Base-by-base conservation (phyloP, 1,140 invertebrate species). In the Campodea augens region DNA sequence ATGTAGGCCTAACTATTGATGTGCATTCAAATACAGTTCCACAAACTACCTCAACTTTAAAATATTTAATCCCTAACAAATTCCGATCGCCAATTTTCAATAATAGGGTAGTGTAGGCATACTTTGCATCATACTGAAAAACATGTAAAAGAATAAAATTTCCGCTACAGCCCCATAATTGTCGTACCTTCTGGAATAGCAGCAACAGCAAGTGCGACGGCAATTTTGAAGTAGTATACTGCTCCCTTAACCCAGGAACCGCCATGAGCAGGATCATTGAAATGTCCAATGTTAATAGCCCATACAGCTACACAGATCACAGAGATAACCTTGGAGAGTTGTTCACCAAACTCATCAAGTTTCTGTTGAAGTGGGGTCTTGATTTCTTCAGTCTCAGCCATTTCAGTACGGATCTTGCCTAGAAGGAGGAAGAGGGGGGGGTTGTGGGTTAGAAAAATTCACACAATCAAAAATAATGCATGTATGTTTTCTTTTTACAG, bases 161-260 rank as follows among this genome's bases (percentile, higher is more conserved):
- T 10, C 29, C 29, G 10, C 29, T 10, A 10, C n/a, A 10, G 10
- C 10, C 10, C 29, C 29, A 32, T 10, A 32, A 32, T 32, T n/a
- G 29, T 10, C n/a, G n/a, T n/a, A n/a, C n/a, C 83, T 69, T 86
- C 82, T 41, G 84, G 83, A 56, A 88, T 88, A 52, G 95, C 96
- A 62, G 96, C 96, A 39, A 99, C 96, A 57, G 96, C 96, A 55
- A 99, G 67, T 55, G 96, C 96, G 23, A 99, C 95, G 57, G 96
- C 96, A 61, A 99, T 99, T 68, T 99, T 99, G 80, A 99, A 99
- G 61, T 99, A 99, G 67, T 99, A 99, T 56, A 99, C 93, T 55
- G 96, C 96, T 53, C 96, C 96, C 72, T 98, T 98, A 60, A 99
- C 85, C 96, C 96, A 99, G 46, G 93, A 98, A 51, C 96, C 96